Conservation (phyloP, 2,888 invertebrate species). For the Sylvicola fuscatus region DNA sequence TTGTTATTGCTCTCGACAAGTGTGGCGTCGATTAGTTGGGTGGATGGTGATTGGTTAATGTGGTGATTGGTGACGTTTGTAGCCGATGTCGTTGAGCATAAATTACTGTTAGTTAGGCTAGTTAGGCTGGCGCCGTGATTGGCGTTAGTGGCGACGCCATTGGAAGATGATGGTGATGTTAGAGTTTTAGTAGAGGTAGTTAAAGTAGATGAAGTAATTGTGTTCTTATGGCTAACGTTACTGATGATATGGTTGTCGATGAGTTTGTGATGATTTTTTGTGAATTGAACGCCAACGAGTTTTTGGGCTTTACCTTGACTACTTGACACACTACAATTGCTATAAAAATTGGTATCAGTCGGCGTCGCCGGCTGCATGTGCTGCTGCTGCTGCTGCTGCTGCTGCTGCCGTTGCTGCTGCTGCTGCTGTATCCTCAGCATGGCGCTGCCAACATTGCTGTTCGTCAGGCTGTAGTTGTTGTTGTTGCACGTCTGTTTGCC, state of each 20-base stretch:
- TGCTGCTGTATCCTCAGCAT: conserved; percentile 2
- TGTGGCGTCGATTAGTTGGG: too few species aligned
- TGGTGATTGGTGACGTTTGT: conserved; percentile 8
- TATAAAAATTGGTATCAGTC: too few species aligned
- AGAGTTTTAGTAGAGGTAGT: conserved; percentile 9
- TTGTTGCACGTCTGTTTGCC: neutral
- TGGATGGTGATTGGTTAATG: neutral
- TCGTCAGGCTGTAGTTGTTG: neutral
- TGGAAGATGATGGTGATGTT: conserved; percentile 17
- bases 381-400: conserved; percentile 7
- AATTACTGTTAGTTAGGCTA: neutral
- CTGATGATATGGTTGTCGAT: conserved; percentile 9
- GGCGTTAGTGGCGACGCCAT: conserved; percentile 12
- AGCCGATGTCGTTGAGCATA: conserved; percentile 5
- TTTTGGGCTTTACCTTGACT: too few species aligned
- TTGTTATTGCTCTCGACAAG: neutral
- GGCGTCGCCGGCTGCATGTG: conserved; percentile 7
- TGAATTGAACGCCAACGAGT: neutral
- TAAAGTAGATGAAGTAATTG: conserved; percentile 4
- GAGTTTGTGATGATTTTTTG: conserved; percentile 6
- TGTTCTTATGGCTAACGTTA: conserved; percentile 6
- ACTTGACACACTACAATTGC: too few species aligned
- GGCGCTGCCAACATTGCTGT: neutral
- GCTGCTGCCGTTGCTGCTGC: conserved; percentile 1
- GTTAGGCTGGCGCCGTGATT: too few species aligned